phyloP scores from a whole-genome alignment of 2,797 vertebrate genomes.

The Darevskia nairensis region DNA sequence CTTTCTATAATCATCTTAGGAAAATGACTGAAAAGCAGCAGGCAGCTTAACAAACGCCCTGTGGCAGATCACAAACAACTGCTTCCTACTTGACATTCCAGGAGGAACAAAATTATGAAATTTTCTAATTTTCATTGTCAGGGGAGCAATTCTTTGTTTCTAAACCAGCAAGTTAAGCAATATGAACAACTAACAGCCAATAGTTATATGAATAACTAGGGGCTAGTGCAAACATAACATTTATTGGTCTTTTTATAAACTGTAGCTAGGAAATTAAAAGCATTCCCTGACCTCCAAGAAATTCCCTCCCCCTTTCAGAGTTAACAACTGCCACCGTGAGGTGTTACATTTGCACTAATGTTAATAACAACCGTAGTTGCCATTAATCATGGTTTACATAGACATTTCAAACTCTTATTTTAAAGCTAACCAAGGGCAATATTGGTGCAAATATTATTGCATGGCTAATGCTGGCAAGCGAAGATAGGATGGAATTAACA shows the following conservation, averaged over 20 bases:
- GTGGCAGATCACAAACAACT: neutral
- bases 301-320: neutral
- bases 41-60: neutral
- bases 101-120: constrained; percentile 26
- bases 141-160: neutral
- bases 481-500: neutral
- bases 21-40: constrained; percentile 29
- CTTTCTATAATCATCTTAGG: neutral
- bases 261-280: neutral
- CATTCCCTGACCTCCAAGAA: neutral
- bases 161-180: neutral
- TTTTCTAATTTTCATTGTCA: too few species aligned
- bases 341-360: neutral
- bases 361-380: neutral
- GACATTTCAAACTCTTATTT: neutral
- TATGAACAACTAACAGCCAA: too few species aligned
- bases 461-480: neutral
- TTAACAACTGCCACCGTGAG: neutral
- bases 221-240: neutral
- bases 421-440: neutral
- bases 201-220: too few species aligned
- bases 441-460: neutral
- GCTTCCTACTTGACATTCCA: constrained; percentile 27
- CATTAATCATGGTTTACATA: neutral
- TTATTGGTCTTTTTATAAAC: neutral